Evolutionary conservation across 2,113 vertebrate species (phyloP).

Genomic region (Ochotona curzoniae): DNA sequence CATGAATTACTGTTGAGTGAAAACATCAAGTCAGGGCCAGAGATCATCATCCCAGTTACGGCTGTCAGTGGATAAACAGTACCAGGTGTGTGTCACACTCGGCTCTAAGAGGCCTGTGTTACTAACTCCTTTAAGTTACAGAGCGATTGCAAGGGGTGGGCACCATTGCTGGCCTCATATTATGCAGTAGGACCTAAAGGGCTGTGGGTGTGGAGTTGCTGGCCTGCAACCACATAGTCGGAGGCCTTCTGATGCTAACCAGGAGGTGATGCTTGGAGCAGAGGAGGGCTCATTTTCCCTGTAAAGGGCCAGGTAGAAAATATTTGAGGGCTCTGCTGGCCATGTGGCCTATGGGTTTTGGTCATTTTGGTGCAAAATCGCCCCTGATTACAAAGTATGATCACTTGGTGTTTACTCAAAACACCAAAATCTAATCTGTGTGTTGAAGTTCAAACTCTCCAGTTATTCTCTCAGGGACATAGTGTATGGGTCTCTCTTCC

Average conservation of each 20-base stretch:
- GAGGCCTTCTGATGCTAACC: neutral
- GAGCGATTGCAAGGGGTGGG: neutral
- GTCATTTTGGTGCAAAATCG: neutral
- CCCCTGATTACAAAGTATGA: neutral
- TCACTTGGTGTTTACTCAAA: neutral
- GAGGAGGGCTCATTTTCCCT: neutral
- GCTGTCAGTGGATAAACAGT: neutral
- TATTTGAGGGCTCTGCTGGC: neutral
- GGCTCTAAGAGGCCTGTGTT: neutral
- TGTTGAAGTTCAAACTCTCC: neutral
- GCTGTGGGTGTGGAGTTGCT: neutral
- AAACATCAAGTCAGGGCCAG: neutral
- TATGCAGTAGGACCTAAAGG: too few species aligned
- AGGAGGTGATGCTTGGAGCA: neutral
- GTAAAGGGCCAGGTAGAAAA: neutral
- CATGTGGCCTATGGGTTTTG: neutral
- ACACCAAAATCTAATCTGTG: neutral
- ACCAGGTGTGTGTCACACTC: too few species aligned
- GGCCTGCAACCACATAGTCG: neutral
- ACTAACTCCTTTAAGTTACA: neutral
- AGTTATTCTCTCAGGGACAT: neutral
- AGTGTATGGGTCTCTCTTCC: neutral
- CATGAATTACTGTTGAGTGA: neutral
- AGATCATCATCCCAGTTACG: neutral
- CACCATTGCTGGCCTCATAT: neutral